Evolutionary conservation across 2,888 invertebrate species (phyloP), one percentile per base, ranked within the genome.

Genomic region (Hirtodrosophila confusa): DNA sequence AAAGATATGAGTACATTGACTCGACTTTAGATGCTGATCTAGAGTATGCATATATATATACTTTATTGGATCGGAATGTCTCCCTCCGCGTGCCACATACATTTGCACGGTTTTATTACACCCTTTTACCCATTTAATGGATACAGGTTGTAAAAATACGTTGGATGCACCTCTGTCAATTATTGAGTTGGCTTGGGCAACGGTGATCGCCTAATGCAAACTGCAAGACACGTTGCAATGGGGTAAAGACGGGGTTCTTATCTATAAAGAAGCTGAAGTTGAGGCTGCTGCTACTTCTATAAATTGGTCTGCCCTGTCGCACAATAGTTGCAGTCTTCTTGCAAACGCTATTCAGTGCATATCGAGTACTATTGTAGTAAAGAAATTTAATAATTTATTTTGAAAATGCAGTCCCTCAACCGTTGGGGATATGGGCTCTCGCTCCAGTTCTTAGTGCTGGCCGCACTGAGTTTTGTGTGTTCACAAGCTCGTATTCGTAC

Each of bases 261-360:
- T 80, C 75, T 65, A 33, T 27, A 44, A 24, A 40, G 51, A 58
- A 36, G 43, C 47, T 48, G 11, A 8, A 11, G 31, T 37, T 37
- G 11, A 27, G 27, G 27, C 44, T 48, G 33, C 4, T 27, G 24
- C 12, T 43, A 39, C 49, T 12, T n/a, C 62, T 79, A 80, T 80
- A 80, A 82, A 80, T 60, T 45, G 57, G 55, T 48, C 63, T 47
- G 69, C 6, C 10, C 6, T 23, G 29, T 29, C n/a, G 17, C 23
- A 40, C 5, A 44, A 24, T 17, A 45, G 17, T 29, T 60, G 54
- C 82, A 80, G 82, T 80, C 64, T 55, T 43, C 7, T 39, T 54
- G 39, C 39, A 78, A 61, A 37, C 41, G 51, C 39, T 68, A 48
- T 45, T 49, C 43, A 24, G 64, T 49, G 51, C 71, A 41, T 27